Conservation (phyloP, 2,113 vertebrate species). For the Cyprinodon brontotheroides region DNA sequence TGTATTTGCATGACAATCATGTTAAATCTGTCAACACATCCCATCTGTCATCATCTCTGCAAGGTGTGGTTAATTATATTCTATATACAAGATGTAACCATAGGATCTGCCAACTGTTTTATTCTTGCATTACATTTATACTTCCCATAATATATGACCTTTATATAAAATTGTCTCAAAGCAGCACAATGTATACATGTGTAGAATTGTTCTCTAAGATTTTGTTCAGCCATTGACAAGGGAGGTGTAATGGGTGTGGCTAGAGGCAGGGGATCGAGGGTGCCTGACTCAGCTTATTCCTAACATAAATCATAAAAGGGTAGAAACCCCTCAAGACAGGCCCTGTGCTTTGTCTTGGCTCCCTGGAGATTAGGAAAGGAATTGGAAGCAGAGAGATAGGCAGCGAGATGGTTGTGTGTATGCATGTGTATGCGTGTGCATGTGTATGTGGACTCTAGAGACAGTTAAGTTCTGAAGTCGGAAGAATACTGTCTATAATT, state of each 20-base stretch:
- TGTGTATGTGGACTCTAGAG: slow-evolving; percentile 28
- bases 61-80: slow-evolving; percentile 60
- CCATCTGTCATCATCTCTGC: slow-evolving; percentile 68
- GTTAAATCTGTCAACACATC: slow-evolving; percentile 39
- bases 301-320: slow-evolving; percentile 71
- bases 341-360: slow-evolving; percentile 54
- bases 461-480: slow-evolving; percentile 46
- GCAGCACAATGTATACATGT: slow-evolving; percentile 40
- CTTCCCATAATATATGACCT: neutral
- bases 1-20: slow-evolving; percentile 24
- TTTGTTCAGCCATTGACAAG: slow-evolving; percentile 33
- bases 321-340: slow-evolving; percentile 64
- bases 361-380: slow-evolving; percentile 55
- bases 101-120: slow-evolving; percentile 16
- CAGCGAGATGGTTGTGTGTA: slow-evolving; percentile 17
- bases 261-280: slow-evolving; percentile 42
- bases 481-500: slow-evolving; percentile 66
- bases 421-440: slow-evolving; percentile 1
- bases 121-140: slow-evolving; percentile 38
- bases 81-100: slow-evolving; percentile 6
- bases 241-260: slow-evolving; percentile 29
- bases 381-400: slow-evolving; percentile 68
- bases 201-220: slow-evolving; percentile 23
- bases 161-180: slow-evolving; percentile 21
- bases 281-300: slow-evolving; percentile 54